Conservation (phyloP, 2,113 vertebrate species). For the Lepisosteus osseus region DNA sequence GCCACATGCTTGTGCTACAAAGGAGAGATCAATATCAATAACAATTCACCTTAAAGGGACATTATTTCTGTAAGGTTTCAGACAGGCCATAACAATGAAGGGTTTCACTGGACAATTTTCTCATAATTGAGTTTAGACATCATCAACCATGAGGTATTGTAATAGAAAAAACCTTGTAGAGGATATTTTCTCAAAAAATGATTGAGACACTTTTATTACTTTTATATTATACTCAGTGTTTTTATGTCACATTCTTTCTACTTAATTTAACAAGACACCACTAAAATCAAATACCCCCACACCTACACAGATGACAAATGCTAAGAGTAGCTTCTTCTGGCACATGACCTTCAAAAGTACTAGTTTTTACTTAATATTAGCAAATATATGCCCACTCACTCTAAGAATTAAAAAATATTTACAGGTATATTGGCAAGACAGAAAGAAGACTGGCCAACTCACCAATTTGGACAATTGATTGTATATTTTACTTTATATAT, state of each 20-base stretch:
- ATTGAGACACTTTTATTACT: background rate
- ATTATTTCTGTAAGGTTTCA: background rate
- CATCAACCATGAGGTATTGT: background rate
- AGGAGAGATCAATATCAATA: conserved; percentile 8
- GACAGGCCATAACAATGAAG: background rate
- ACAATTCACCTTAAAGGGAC: conserved; percentile 9
- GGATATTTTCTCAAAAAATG: background rate
- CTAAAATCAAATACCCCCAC: no score
- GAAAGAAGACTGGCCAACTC: no score
- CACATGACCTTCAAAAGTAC: no score
- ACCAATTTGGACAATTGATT: no score
- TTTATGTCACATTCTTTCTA: background rate
- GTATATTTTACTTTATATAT: no score
- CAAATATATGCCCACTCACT: no score
- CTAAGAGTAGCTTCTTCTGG: no score
- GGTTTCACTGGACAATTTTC: background rate
- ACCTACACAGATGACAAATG: no score
- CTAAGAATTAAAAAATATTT: no score
- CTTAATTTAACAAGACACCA: no score
- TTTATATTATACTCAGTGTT: background rate
- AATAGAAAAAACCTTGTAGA: background rate
- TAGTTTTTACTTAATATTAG: no score
- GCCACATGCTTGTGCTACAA: background rate
- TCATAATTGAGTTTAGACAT: background rate
- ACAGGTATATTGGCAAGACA: no score